Conservation (phyloP, 2,888 invertebrate species). For the Halocaridina rubra region DNA sequence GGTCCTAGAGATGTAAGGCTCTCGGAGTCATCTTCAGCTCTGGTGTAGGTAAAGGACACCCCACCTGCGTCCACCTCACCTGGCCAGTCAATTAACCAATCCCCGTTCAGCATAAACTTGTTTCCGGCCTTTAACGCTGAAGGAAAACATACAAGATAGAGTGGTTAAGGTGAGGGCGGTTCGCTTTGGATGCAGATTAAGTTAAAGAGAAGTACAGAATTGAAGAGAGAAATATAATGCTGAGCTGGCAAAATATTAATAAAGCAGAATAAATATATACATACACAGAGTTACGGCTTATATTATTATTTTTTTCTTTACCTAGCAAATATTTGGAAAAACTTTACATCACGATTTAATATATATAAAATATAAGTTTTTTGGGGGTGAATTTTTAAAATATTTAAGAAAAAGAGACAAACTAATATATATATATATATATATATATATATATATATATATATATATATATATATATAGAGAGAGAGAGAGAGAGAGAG, state of each 20-base stretch:
- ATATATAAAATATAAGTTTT: no score
- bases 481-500: not conserved
- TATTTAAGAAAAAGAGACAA: not conserved
- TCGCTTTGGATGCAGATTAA: not conserved
- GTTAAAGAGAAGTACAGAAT: not conserved
- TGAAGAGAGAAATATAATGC: not conserved
- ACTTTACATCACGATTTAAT: no score
- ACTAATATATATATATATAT: not conserved
- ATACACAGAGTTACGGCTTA: not conserved
- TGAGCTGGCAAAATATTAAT: not conserved
- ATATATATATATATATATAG: not conserved
- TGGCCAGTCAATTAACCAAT: conserved; percentile 63
- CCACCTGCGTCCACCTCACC: conserved; percentile 66
- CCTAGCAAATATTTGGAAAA: no score
- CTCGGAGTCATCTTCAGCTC: conserved; percentile 67
- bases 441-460: not conserved
- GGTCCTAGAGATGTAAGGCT: conserved; percentile 67
- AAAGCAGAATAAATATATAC: not conserved
- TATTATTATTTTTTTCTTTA: no score
- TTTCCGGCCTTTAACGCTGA: conserved; percentile 51
- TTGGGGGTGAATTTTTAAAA: no score
- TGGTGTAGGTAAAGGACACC: conserved; percentile 67
- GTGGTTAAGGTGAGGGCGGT: not conserved
- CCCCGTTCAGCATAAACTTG: conserved; percentile 58
- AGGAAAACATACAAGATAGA: not conserved